Conservation (phyloP, 1,140 invertebrate species). For the Chrysoperla carnea region DNA sequence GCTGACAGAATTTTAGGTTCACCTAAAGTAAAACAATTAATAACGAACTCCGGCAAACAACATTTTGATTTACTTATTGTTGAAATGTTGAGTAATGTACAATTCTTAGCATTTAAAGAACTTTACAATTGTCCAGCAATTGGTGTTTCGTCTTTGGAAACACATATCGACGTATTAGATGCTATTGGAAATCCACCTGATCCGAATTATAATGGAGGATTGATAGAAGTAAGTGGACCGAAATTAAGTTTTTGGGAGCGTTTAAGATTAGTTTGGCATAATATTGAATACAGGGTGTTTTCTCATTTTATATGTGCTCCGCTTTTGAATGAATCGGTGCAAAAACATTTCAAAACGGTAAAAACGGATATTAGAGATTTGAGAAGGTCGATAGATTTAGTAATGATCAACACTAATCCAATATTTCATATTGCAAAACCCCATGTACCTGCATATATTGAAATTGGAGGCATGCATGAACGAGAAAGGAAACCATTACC, state of each 20-base stretch:
- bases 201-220: slow-evolving; percentile 23
- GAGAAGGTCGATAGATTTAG: slow-evolving; percentile 25
- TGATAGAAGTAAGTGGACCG: slow-evolving; percentile 14
- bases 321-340: slow-evolving; percentile 15
- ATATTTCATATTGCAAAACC: slow-evolving; percentile 24
- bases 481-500: slow-evolving; percentile 21
- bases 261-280: slow-evolving; percentile 11
- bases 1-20: no score
- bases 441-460: slow-evolving; percentile 24
- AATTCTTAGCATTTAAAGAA: no score
- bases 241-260: slow-evolving; percentile 22
- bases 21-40: no score
- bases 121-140: no score
- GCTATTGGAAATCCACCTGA: slow-evolving; percentile 23
- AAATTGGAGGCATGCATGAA: slow-evolving; percentile 28
- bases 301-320: slow-evolving; percentile 9
- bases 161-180: slow-evolving; percentile 4
- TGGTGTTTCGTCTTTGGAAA: no score
- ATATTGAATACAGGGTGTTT: slow-evolving; percentile 11
- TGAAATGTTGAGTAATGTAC: no score
- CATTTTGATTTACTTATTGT: no score
- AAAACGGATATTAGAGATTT: slow-evolving; percentile 25
- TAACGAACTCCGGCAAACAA: no score
- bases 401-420: slow-evolving; percentile 30
- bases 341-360: slow-evolving; percentile 21